Percentiles rank a stretch among this genome's conserved stretches.
phyloP scores from a whole-genome alignment of 2,113 vertebrate species.

The Otolemur garnettii region DNA sequence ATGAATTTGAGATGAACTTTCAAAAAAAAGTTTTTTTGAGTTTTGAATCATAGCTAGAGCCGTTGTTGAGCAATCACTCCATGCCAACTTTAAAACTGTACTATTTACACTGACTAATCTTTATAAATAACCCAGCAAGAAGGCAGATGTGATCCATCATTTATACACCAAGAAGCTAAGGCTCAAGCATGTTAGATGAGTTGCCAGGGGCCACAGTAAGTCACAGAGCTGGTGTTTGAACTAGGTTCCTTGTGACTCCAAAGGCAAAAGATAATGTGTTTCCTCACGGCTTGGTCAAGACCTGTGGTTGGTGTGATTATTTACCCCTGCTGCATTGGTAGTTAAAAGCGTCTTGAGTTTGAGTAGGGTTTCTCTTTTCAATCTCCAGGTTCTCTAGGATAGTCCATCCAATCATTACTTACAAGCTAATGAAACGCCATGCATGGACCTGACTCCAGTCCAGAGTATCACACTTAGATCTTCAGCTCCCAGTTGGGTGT shows the following conservation, averaged over 20 bases:
- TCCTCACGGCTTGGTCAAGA: not conserved
- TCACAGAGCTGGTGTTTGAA: not conserved
- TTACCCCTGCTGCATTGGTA: not conserved
- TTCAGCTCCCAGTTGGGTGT: not conserved
- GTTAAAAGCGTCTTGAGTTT: not conserved
- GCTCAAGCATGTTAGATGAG: not conserved
- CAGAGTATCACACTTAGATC: not conserved
- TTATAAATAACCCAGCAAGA: not conserved
- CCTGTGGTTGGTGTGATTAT: not conserved
- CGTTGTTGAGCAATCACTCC: not conserved
- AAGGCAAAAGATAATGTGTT: not conserved
- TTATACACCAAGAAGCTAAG: not conserved
- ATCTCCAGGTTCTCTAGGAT: not conserved
- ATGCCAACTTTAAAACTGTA: not conserved
- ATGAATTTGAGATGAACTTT: not conserved
- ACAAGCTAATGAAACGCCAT: not conserved
- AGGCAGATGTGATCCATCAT: not conserved
- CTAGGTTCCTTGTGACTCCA: not conserved
- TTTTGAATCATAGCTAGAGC: slow-evolving; percentile 1
- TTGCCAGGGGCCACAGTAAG: not conserved
- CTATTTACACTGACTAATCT: not conserved
- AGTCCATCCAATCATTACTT: not conserved
- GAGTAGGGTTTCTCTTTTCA: not conserved
- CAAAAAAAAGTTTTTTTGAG: not conserved
- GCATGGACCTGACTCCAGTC: not conserved